Evolutionary conservation across 2,888 invertebrate genomes (phyloP), one percentile per base, ranked within the genome.

Genomic region (Rotaria magnacalcarata): DNA sequence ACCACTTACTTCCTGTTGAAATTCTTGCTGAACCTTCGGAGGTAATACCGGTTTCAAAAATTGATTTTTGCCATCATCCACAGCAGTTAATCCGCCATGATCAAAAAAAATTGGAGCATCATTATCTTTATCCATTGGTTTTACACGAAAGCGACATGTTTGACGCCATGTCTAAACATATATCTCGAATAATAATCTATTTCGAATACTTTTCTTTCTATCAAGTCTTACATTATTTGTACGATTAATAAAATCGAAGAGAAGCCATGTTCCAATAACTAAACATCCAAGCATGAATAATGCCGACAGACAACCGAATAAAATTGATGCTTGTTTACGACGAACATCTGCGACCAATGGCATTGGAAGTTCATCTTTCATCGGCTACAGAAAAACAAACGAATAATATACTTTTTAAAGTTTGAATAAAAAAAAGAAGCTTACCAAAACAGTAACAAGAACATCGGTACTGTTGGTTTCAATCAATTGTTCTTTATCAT

Each of bases 171-270:
- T 80, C 80, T 80, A 80, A 80, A 67, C 0, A 41, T 19, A 41
- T 67, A 14, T 67, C 2, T 27, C 19, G 11, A 19, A 80, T 8
- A 43, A 24, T 47, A 80, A 16, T 21, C 34, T 34, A 34, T 24
- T 10, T 7, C 24, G 11, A 47, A 80, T 24, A 4, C 0, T 19
- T 47, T 14, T 43, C 0, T 7, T 41, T 34, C 19, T 21, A 14
- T 67, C 14, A 16, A 11, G 14, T 52, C 34, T 67, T 80, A 80
- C 80, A 80, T n/a, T 47, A n/a, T 43, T 24, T 47, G 80, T 80
- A n/a, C 80, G 80, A 80, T 80, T 80, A n/a, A 80, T 21, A 47
- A 80, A 80, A 80, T 80, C 80, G 7, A 47, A 80, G 1, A 80
- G 24, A 47, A 80, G 47, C 80, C 80, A 80, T 24, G 47, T 47